These are phyloP conservation scores for Mormyrus lacerda DNA, from an alignment of 2,113 vertebrate genomes.

Conservation along the genomic window DNA sequence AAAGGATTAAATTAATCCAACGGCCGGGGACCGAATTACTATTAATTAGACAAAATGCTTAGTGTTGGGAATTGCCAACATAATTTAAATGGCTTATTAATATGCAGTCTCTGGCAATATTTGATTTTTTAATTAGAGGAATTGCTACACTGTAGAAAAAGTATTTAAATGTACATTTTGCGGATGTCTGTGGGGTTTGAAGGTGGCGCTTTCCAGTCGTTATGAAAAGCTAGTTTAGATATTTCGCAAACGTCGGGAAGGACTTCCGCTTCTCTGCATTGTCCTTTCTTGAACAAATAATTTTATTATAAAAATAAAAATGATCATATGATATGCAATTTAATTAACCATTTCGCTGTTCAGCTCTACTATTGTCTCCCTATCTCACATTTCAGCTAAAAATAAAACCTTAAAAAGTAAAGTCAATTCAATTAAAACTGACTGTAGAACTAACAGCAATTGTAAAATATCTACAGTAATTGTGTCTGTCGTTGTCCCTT, in stretches of 20 bases:
- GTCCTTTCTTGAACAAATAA: background rate
- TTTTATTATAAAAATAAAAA: conserved; percentile 3
- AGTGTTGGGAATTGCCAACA: conserved; percentile 41
- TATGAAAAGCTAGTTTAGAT: conserved; percentile 28
- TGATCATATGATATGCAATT: background rate
- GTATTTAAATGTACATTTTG: conserved; percentile 39
- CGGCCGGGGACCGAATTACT: conserved; percentile 45
- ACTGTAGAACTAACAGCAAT: background rate
- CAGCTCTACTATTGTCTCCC: background rate
- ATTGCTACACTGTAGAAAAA: conserved; percentile 30
- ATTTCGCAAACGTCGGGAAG: conserved; percentile 33
- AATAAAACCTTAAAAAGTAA: background rate
- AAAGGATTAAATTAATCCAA: conserved; percentile 47
- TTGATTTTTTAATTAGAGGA: conserved; percentile 43
- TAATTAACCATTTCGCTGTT: background rate
- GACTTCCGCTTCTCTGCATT: conserved; percentile 21
- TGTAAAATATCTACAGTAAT: background rate
- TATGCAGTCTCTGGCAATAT: conserved; percentile 44
- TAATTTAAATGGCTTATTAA: conserved; percentile 47
- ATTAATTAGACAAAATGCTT: conserved; percentile 48
- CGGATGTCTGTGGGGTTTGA: conserved; percentile 37
- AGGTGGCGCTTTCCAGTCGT: conserved; percentile 30
- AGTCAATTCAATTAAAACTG: background rate
- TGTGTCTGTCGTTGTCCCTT: background rate
- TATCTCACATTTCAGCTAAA: background rate